Evolutionary conservation across 2,888 invertebrate genomes (phyloP), one percentile per base, ranked within the genome.

Genomic region (Daptonema setosum): DNA sequence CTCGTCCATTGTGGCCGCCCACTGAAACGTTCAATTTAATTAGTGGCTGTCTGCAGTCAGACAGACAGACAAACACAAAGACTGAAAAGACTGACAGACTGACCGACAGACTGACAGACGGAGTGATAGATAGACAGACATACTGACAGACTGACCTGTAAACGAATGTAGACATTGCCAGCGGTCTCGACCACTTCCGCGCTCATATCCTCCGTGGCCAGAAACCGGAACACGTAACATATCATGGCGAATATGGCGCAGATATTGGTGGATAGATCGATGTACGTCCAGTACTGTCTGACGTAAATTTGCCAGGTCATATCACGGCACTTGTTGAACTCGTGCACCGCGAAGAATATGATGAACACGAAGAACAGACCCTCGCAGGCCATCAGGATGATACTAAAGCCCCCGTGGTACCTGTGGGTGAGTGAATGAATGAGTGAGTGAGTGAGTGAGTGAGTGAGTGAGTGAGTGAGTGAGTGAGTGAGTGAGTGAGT

Each of bases 261-360:
- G 29, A 69, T 57, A 41, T 74, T 64, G 51, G 72, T 68, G n/a
- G 64, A 64, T 73, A 67, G 24, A 59, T 75, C 74, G 24, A 72
- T 64, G 28, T 69, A 61, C 60, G 70, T 71, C 75, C 75, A 75
- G 64, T 73, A 73, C 51, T 67, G 65, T n/a, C 62, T 63, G 64
- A 74, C 74, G 62, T 73, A 75, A 3, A 58, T 54, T 20, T 56
- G 11, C 5, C 26, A 28, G 25, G 14, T 28, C 28, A 26, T 47
- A 20, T 22, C 47, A 8, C n/a, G 17, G 11, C 5, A 20, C 17
- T 35, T 35, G 47, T n/a, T 5, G 5, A 17, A 47, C 47, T n/a
- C 47, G n/a, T 47, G 47, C 5, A 47, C 5, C 5, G 26, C 2
- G 62, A 73, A 74, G 63, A 69, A 71, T 20, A 75, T 54, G 2